phyloP scores from a whole-genome alignment of 37 sponge, comb jelly and placozoan species.

The Beroe ovata region DNA sequence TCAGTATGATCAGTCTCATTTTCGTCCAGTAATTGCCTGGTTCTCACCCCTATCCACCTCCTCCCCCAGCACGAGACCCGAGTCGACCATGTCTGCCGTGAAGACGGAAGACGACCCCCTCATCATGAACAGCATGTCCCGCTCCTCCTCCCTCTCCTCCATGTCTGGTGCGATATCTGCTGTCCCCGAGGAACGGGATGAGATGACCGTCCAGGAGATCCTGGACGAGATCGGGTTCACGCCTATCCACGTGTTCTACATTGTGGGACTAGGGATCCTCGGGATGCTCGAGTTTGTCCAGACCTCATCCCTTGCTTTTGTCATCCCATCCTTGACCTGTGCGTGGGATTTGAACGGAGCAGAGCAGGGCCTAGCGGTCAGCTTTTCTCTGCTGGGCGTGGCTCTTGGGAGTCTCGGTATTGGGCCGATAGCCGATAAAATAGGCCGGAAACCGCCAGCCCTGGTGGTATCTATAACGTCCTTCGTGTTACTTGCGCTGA shows the following conservation, averaged over 20 bases:
- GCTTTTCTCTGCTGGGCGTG: background rate
- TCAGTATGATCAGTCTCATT: too few species aligned
- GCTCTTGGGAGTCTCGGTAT: background rate
- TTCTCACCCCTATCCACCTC: too few species aligned
- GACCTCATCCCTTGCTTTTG: background rate
- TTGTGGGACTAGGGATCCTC: background rate
- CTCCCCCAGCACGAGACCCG: too few species aligned
- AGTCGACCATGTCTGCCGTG: too few species aligned
- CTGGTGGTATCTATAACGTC: background rate
- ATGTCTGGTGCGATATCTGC: background rate
- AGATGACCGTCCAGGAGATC: background rate
- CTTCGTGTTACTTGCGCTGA: background rate
- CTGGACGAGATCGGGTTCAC: background rate
- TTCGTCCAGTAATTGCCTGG: too few species aligned
- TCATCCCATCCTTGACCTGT: background rate
- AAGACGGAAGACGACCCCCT: background rate
- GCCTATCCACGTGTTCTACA: background rate
- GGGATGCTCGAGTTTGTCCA: background rate
- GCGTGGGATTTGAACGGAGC: background rate
- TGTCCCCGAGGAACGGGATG: background rate
- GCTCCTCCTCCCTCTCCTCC: background rate
- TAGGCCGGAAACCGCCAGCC: background rate
- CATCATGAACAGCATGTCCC: background rate
- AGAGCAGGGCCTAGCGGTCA: background rate
- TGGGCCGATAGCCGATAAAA: background rate